Conservation (phyloP, 2,888 invertebrate genomes). For the Suillia variegata region DNA sequence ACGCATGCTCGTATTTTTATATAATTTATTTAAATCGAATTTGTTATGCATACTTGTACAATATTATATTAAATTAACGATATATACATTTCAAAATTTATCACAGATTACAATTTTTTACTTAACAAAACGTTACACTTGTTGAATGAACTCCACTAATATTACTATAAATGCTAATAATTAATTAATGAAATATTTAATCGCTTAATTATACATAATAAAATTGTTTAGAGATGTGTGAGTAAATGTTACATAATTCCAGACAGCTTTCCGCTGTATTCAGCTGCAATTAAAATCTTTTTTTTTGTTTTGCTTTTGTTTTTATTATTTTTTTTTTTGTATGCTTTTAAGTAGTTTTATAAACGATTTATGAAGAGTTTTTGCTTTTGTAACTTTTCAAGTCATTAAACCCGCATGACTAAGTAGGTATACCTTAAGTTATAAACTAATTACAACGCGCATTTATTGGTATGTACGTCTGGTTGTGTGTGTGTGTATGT, state of each 20-base stretch:
- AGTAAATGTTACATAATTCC: slow-evolving; percentile 8
- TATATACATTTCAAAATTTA: slow-evolving; percentile 19
- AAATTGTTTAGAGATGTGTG: slow-evolving; percentile 9
- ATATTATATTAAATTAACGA: slow-evolving; percentile 6
- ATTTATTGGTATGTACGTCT: slow-evolving; percentile 5
- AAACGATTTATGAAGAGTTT: slow-evolving; percentile 19
- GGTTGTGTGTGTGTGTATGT: slow-evolving; percentile 17
- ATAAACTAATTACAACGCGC: slow-evolving; percentile 26
- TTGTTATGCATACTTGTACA: neutral
- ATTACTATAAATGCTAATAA: neutral
- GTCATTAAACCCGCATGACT: slow-evolving; percentile 47
- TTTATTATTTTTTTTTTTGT: neutral
- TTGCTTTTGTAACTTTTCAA: slow-evolving; percentile 26
- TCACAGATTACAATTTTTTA: slow-evolving; percentile 29
- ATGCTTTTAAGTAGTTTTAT: slow-evolving; percentile 5
- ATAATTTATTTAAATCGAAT: slow-evolving; percentile 6
- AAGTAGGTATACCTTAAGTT: slow-evolving; percentile 34
- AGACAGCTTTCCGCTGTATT: neutral
- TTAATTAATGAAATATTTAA: slow-evolving; percentile 7
- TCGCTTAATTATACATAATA: slow-evolving; percentile 8
- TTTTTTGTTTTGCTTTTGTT: neutral
- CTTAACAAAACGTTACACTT: slow-evolving; percentile 17
- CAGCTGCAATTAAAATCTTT: neutral
- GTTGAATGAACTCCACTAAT: slow-evolving; percentile 5
- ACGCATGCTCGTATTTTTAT: no score